Conservation (phyloP, 2,113 vertebrate species). For the Platichthys stellatus region DNA sequence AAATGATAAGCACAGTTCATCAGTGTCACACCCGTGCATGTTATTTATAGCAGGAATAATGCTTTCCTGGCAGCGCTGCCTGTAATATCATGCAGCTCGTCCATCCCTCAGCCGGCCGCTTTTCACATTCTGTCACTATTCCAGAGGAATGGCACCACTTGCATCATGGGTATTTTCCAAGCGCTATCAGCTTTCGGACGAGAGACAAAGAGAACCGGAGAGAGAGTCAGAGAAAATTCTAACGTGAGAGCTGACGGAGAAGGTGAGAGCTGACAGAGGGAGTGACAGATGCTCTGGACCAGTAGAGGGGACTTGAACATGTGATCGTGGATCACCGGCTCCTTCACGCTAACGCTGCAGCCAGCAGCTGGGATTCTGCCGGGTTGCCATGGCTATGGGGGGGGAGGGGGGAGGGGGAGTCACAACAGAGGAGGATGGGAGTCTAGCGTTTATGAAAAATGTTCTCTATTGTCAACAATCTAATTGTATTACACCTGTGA, state of each 20-base stretch:
- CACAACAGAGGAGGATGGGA: conserved; percentile 58
- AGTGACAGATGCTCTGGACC: conserved; percentile 72
- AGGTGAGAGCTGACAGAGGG: conserved; percentile 56
- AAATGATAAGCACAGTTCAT: conserved; percentile 20
- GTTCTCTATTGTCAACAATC: conserved; percentile 32
- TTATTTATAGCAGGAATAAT: conserved; percentile 48
- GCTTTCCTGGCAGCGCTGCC: conserved; percentile 16
- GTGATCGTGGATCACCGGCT: conserved; percentile 67
- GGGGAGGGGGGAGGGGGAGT: conserved; percentile 43
- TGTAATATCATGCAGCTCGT: conserved; percentile 31
- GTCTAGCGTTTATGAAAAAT: conserved; percentile 62
- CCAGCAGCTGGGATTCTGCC: conserved; percentile 49
- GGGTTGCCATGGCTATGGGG: conserved; percentile 73
- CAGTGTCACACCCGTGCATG: conserved; percentile 5
- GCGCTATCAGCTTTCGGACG: conserved; percentile 41
- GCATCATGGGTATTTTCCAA: conserved; percentile 63
- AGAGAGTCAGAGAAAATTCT: conserved; percentile 19
- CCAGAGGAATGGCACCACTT: conserved; percentile 51
- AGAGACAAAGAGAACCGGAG: conserved; percentile 32
- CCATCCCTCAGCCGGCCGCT: conserved; percentile 37
- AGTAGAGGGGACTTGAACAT: conserved; percentile 53
- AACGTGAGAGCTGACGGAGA: not conserved
- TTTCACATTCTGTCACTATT: conserved; percentile 40
- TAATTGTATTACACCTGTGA: not conserved
- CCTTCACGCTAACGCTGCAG: conserved; percentile 39